Percentiles rank a stretch among this genome's conserved stretches.
phyloP scores from a whole-genome alignment of 2,113 vertebrate genomes.

The Xiphias gladius region DNA sequence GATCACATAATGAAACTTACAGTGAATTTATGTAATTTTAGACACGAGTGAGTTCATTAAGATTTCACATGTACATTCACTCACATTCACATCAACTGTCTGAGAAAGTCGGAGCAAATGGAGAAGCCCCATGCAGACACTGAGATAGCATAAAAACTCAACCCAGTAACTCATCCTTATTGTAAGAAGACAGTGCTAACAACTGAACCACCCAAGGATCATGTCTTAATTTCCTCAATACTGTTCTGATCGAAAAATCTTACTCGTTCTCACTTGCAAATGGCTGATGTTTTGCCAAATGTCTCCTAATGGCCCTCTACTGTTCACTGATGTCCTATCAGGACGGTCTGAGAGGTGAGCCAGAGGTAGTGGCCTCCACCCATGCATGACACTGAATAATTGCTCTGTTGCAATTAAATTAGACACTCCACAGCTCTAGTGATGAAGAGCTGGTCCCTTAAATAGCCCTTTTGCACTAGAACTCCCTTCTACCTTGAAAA shows the following conservation, averaged over 20 bases:
- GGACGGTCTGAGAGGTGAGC: constrained; percentile 5
- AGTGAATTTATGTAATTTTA: not conserved
- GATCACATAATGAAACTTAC: not conserved
- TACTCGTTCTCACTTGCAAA: constrained; percentile 25
- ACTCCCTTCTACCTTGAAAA: constrained; percentile 6
- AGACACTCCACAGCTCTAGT: constrained; percentile 9
- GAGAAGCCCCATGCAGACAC: not conserved
- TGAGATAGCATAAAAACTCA: not conserved
- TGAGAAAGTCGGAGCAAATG: not conserved
- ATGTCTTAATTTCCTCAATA: constrained; percentile 30
- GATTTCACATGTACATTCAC: not conserved
- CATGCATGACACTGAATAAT: constrained; percentile 48
- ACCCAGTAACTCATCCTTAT: not conserved
- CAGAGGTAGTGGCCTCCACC: constrained; percentile 35
- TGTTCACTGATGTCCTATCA: constrained; percentile 24
- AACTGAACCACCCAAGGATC: not conserved
- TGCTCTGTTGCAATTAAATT: constrained; percentile 45
- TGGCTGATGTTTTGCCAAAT: constrained; percentile 12
- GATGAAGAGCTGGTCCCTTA: not conserved
- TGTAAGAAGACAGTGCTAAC: not conserved
- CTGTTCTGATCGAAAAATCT: constrained; percentile 19
- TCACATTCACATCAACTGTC: not conserved
- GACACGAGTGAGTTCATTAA: not conserved
- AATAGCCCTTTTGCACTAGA: not conserved
- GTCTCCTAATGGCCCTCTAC: constrained; percentile 45